Base-by-base conservation (phyloP, 1,140 invertebrate genomes). In the Neocloeon triangulifer region DNA sequence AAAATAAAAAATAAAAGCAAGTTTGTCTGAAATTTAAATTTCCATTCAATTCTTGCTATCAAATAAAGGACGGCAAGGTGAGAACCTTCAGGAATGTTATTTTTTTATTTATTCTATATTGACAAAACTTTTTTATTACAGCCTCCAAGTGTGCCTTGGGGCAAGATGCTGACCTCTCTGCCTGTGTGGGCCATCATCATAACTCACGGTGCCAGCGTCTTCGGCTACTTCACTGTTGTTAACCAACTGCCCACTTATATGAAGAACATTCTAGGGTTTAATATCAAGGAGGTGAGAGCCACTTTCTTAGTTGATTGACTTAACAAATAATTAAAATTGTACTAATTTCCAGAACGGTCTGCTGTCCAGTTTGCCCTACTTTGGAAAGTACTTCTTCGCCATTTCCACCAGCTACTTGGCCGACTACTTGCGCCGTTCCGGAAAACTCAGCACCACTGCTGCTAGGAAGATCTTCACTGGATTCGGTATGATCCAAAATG, bases 191-290 rank as follows among this genome's bases (percentile, higher is more conserved):
- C 86, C 2, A 84, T 94, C 45, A 66, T 92, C 32, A 52, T 88
- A 13, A 81, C 80, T 0, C 88, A 95, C 48, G 79, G 72, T 20
- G 72, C 79, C 33, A 84, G 84, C 37, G 88, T 94, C 36, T 96
- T 88, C 59, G 80, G 84, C 1, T 92, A 88, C 56, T 94, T 94
- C 56, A 92, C 81, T 3, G 70, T 95, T 25, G 67, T 94, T 30
- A 86, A 86, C 49, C 80, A 89, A 46, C 59, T 96, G 33, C 91
- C 91, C 6, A 88, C 78, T 1, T 97, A 89, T 52, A 78, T 95
- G 68, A 79, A 85, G 44, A 69, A 76, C 45, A 79, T 94, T 31
- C 58, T 95, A 6, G 60, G 77, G 41, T 89, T 77, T 44, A 66
- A 86, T 44, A 81, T 94, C 38, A 78, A 86, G 53, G 58, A 73